These are phyloP conservation scores for Sepioteuthis lessoniana DNA, from an alignment of 2,888 invertebrate species.

Conservation along the genomic window DNA sequence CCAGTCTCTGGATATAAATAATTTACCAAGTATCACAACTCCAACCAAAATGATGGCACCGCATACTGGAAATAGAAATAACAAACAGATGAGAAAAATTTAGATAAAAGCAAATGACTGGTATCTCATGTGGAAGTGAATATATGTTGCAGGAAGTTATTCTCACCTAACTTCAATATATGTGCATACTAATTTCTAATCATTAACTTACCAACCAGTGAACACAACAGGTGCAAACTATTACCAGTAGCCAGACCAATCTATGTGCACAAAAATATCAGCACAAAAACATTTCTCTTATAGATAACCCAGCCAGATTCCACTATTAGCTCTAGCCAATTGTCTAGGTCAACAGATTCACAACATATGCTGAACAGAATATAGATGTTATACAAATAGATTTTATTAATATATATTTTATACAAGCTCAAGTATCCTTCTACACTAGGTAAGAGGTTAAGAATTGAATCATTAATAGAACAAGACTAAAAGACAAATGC, in stretches of 20 bases:
- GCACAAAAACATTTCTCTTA: neutral
- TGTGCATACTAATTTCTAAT: neutral
- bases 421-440: too few relatives aligned
- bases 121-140: neutral
- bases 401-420: neutral
- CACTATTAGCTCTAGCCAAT: neutral
- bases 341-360: neutral
- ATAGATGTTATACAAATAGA: neutral
- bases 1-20: slow-evolving; percentile 67
- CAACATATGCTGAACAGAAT: neutral
- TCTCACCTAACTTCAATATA: neutral
- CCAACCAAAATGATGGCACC: slow-evolving; percentile 68
- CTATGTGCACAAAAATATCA: neutral
- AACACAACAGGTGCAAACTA: neutral
- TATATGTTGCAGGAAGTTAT: neutral
- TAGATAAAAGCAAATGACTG: neutral
- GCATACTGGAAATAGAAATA: slow-evolving; percentile 62
- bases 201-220: neutral
- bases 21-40: slow-evolving; percentile 64
- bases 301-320: neutral
- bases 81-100: neutral
- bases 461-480: too few relatives aligned
- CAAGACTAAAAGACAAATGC: too few relatives aligned
- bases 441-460: too few relatives aligned
- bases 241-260: neutral